Conservation (phyloP, 2,113 vertebrate genomes). For the Oenanthe oenanthe region DNA sequence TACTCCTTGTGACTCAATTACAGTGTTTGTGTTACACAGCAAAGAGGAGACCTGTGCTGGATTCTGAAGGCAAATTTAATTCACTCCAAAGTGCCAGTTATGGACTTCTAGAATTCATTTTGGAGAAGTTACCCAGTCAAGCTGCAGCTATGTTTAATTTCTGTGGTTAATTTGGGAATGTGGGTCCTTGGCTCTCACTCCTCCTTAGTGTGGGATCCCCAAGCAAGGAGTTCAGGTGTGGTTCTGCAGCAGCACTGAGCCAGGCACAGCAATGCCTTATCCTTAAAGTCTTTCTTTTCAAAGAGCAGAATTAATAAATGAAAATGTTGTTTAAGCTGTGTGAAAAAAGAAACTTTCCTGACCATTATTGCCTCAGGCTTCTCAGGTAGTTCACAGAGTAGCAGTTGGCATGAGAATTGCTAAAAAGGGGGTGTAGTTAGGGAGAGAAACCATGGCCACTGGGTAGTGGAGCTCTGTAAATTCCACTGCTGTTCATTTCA, state of each 20-base stretch:
- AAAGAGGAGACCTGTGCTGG: not conserved
- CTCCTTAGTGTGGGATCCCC: not conserved
- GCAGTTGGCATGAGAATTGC: not conserved
- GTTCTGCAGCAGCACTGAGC: not conserved
- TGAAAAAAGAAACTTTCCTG: not conserved
- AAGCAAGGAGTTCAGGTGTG: not conserved
- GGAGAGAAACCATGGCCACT: not conserved
- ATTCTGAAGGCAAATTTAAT: not conserved
- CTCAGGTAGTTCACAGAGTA: not conserved
- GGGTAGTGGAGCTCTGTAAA: not conserved
- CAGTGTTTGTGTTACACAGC: not conserved
- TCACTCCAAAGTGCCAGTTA: not conserved
- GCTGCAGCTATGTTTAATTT: not conserved
- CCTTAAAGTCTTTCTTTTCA: not conserved
- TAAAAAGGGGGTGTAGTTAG: not conserved
- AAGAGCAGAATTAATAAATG: not conserved
- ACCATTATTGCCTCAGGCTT: not conserved
- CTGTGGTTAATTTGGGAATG: not conserved
- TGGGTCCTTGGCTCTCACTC: not conserved
- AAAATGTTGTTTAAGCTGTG: not conserved
- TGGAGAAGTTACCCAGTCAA: not conserved
- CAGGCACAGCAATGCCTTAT: not conserved
- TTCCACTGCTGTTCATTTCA: not conserved
- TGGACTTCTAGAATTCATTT: rapidly evolving
- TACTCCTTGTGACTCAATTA: not conserved